Evolutionary conservation across 2,113 vertebrate genomes (phyloP), one percentile per base, ranked within the genome.

Genomic region (Panurus biarmicus): DNA sequence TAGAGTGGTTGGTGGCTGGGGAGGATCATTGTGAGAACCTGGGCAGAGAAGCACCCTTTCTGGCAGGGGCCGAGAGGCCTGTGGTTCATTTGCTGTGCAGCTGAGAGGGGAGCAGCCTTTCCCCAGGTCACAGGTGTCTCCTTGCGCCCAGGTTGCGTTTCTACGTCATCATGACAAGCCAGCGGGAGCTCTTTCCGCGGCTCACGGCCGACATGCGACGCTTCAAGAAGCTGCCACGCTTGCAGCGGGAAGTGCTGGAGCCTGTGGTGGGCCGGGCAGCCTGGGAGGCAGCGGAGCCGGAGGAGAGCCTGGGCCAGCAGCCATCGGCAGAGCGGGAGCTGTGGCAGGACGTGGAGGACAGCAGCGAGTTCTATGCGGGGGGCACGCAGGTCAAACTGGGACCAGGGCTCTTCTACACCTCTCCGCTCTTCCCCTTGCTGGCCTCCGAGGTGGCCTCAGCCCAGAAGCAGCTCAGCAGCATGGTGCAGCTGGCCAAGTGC

Each of bases 101-200:
- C 45, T 70, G 86, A 85, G 79, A 62, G 50, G 51, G 38, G 25
- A 75, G 33, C 56, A 71, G n/a, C 65, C 36, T 22, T 89, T 90
- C 67, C 29, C 20, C 24, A 10, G 12, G 35, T 94, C 45, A 94
- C 40, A 33, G 29, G 24, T 50, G 74, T 79, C 54, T 62, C 45
- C 61, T 66, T 64, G 31, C n/a, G 29, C 62, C 42, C 84, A 99
- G 99, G 96, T 94, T 99, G 23, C 98, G 97, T 61, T 99, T 99
- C 97, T 99, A 98, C 0, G 98, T 99, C 94, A 98, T 99, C 95
- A 99, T 99, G 98, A 99, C 99, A 1, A 99, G 99, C 96, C 99
- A 99, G 96, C 98, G 99, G 74, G 99, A 99, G 95, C 98, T 99
- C 19, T 99, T 99, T 64, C 99, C 99, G 6, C 98, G 99, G 64